phyloP scores from a whole-genome alignment of 2,888 invertebrate species.

The Schrankia costaestrigalis region DNA sequence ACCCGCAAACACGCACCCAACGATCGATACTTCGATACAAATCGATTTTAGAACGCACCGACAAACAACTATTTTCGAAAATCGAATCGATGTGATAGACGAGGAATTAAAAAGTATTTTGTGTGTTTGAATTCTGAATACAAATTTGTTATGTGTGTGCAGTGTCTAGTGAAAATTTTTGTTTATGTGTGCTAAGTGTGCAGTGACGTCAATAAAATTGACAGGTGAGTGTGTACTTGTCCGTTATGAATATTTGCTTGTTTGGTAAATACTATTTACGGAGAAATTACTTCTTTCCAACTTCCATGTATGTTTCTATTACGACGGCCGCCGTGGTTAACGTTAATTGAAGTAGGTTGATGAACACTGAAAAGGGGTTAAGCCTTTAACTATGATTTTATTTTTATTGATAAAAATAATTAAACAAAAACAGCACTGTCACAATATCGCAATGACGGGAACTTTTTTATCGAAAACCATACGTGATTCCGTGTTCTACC shows the following conservation, averaged over 20 bases:
- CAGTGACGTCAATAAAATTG: constrained; percentile 29
- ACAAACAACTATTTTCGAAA: constrained; percentile 22
- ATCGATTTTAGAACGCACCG: constrained; percentile 36
- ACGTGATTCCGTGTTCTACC: no score
- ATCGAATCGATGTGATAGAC: constrained; percentile 20
- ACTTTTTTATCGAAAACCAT: no score
- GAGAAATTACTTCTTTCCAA: no score
- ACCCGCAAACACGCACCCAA: constrained; percentile 58
- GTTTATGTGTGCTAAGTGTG: constrained; percentile 35
- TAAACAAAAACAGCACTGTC: no score
- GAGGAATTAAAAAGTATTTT: constrained; percentile 7
- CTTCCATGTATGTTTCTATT: no score
- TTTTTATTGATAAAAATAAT: no score
- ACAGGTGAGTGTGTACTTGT: constrained; percentile 28
- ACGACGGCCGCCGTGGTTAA: no score
- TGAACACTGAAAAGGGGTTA: no score
- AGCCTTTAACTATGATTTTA: no score
- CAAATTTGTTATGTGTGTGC: constrained; percentile 22
- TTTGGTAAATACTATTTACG: constrained; percentile 1
- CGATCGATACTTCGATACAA: constrained; percentile 25
- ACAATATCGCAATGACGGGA: no score
- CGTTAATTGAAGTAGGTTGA: no score
- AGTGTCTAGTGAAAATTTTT: constrained; percentile 33
- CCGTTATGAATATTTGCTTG: constrained; percentile 17
- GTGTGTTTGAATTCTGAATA: constrained; percentile 9